Evolutionary conservation across 2,797 vertebrate species (phyloP).

Genomic region (Phoebastria nigripes): DNA sequence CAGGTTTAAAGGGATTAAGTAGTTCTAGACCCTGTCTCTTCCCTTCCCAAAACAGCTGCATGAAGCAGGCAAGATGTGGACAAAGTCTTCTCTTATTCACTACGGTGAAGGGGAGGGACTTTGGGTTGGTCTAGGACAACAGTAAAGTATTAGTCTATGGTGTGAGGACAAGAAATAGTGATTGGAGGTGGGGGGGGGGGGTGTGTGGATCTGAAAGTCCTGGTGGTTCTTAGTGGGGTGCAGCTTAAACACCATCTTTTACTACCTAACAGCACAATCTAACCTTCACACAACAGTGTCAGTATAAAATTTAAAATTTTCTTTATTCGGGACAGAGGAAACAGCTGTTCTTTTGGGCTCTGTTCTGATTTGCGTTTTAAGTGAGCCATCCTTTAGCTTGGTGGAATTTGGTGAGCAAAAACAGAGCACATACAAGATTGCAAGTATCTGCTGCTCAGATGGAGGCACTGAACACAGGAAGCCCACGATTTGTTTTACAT

Average conservation of each 20-base stretch:
- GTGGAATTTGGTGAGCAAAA: conserved; percentile 36
- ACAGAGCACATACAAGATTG: neutral
- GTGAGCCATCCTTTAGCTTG: neutral
- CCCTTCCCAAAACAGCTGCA: neutral
- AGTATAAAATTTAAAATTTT: neutral
- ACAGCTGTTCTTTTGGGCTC: neutral
- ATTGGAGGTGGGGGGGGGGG: no score
- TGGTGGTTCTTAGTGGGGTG: neutral
- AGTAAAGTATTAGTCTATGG: neutral
- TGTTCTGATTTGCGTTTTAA: neutral
- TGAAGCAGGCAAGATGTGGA: neutral
- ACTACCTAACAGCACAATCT: no score
- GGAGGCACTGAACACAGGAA: conserved; percentile 52
- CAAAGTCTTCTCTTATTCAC: neutral
- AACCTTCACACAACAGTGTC: neutral
- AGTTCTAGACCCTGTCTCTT: neutral
- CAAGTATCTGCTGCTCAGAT: neutral
- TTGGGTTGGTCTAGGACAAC: neutral
- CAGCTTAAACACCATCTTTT: neutral
- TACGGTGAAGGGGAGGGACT: neutral
- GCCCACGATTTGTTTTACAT: conserved; percentile 45
- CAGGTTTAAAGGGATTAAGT: neutral
- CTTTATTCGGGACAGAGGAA: neutral
- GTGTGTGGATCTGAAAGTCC: neutral
- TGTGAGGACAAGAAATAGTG: neutral